Base-by-base conservation (phyloP, 1,140 invertebrate genomes). In the Schlechtendalia chinensis region DNA sequence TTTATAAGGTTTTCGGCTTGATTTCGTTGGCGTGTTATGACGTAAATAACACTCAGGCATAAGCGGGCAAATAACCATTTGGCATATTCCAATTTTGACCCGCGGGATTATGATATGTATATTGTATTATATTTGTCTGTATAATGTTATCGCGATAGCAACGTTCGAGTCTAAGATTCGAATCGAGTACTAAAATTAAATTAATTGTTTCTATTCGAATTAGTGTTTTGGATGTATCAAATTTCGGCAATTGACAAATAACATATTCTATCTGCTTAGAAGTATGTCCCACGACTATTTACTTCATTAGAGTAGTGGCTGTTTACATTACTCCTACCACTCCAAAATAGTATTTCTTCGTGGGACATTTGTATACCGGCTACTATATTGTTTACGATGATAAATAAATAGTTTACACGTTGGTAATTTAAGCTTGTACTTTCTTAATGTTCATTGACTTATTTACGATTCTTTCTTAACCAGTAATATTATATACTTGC, bases 1-100 rank as follows among this genome's bases (percentile, higher is more conserved):
- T 69, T 69, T 50, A 22, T 53, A 27, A 53, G 8, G 47, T 71
- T 71, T 69, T 71, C 53, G 67, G 47, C 24, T 71, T 47, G 65
- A 69, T 69, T 69, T 47, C 14, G 14, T 71, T 50, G 45, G 47
- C 27, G 5, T 71, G 45, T 27, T 53, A 53, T 53, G 17, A 16
- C 16, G 16, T n/a, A 71, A 71, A 71, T 53, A 17, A 53, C 67
- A 19, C 24, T 47, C 45, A 4, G 32, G n/a, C n/a, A 67, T n/a
- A 39, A 67, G n/a, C n/a, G 63, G 63, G 45, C n/a, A 69, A 47
- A 24, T 69, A 16, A 22, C 45, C 22, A 47, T 69, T 69, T 24
- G 65, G 16, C 22, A 47, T 69, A 69, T 69, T 69, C 14, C 32
- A 1, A 69, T 24, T 47, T 29, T 22, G 17, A 69, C 65, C 39